A percentile compares a stretch with the other conserved stretches of the same genome.
Evolutionary conservation across 1,140 invertebrate species (phyloP).

Genomic region (Gonatopus flavifemur): DNA sequence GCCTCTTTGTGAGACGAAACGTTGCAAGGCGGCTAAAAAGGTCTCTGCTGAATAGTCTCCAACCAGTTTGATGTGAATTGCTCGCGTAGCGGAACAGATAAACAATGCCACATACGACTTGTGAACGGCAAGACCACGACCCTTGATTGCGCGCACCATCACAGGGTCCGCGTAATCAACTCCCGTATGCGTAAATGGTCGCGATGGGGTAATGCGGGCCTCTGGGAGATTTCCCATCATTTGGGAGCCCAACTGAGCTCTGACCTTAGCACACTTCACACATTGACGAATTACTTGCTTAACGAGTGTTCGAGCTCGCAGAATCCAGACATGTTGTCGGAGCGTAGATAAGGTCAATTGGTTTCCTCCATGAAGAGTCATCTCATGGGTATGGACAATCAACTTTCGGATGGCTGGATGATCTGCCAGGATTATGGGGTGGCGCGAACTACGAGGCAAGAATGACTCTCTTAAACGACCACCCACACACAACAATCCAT

Average conservation of each 20-base stretch:
- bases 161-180: no score
- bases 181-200: no score
- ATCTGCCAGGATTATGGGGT: no score
- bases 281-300: not conserved
- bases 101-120: conserved; percentile 37
- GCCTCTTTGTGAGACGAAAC: conserved; percentile 19
- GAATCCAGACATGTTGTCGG: no score
- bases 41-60: conserved; percentile 26
- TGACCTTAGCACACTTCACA: not conserved
- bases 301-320: not conserved
- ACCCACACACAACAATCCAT: no score
- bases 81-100: conserved; percentile 27
- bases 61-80: conserved; percentile 23
- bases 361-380: no score
- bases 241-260: not conserved
- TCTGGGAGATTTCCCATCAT: not conserved
- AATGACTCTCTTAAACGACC: no score
- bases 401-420: no score
- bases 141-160: conserved; percentile 22
- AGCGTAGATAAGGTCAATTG: no score
- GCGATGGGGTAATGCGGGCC: not conserved
- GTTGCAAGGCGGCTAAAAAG: conserved; percentile 8
- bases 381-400: no score
- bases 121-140: conserved; percentile 12
- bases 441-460: no score